Evolutionary conservation across 2,113 vertebrate genomes (phyloP).

Genomic region (Amphiprion ocellaris): DNA sequence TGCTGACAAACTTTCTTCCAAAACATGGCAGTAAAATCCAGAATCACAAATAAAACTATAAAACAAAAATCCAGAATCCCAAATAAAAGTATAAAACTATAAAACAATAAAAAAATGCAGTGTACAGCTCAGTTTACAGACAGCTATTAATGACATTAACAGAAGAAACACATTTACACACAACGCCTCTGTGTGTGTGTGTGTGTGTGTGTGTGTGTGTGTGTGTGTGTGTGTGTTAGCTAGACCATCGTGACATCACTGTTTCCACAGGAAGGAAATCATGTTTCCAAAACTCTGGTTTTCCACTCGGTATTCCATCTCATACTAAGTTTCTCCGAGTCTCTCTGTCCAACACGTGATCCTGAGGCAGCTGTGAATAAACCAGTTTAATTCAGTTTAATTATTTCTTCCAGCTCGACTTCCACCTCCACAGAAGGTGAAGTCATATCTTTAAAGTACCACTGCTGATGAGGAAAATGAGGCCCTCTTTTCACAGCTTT

Average conservation of each 20-base stretch:
- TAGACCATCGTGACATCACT: slow-evolving; percentile 73
- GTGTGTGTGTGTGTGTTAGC: slow-evolving; percentile 49
- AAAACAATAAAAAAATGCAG: background rate
- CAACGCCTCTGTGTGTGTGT: slow-evolving; percentile 35
- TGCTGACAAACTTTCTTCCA: slow-evolving; percentile 14
- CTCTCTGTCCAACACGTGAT: slow-evolving; percentile 32
- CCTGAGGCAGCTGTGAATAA: slow-evolving; percentile 45
- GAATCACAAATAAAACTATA: slow-evolving; percentile 17
- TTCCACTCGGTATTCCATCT: slow-evolving; percentile 70
- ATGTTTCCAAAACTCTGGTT: slow-evolving; percentile 76
- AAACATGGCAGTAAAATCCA: slow-evolving; percentile 19
- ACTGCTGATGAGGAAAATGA: slow-evolving; percentile 26
- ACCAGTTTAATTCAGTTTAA: slow-evolving; percentile 60
- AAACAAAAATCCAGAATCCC: slow-evolving; percentile 21
- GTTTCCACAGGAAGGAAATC: slow-evolving; percentile 83
- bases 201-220: slow-evolving; percentile 38
- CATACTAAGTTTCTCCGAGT: slow-evolving; percentile 29
- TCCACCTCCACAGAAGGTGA: slow-evolving; percentile 43
- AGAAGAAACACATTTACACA: slow-evolving; percentile 55
- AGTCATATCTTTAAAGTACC: slow-evolving; percentile 24
- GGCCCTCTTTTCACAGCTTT: slow-evolving; percentile 24
- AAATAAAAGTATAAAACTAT: slow-evolving; percentile 27
- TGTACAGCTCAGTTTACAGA: slow-evolving; percentile 28
- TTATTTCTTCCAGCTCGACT: slow-evolving; percentile 33
- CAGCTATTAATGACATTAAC: slow-evolving; percentile 68